Evolutionary conservation across 2,888 invertebrate genomes (phyloP).

Genomic region (Tetragonula carbonaria): DNA sequence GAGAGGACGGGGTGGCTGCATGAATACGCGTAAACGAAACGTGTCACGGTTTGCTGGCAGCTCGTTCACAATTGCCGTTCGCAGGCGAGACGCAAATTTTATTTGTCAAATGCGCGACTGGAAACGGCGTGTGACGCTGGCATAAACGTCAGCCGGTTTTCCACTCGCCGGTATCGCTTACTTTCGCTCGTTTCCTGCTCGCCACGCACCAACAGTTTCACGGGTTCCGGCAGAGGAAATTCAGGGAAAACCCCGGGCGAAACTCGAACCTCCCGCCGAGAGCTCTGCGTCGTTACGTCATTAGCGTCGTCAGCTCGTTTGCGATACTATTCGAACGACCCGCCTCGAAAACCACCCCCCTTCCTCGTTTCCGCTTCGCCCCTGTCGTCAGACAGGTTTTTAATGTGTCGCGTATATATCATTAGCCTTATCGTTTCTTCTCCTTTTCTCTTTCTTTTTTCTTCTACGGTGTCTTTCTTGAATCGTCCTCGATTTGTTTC

Average conservation of each 20-base stretch:
- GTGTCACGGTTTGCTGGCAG: slow-evolving; percentile 3
- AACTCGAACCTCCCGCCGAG: background rate
- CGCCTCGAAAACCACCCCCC: background rate
- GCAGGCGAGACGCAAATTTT: slow-evolving; percentile 49
- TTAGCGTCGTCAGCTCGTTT: slow-evolving; percentile 63
- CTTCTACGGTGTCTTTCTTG: background rate
- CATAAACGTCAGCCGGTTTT: slow-evolving; percentile 52
- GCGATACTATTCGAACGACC: slow-evolving; percentile 44
- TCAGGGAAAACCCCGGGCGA: slow-evolving; percentile 28
- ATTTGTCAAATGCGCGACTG: slow-evolving; percentile 47
- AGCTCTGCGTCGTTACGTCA: slow-evolving; percentile 41
- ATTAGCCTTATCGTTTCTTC: background rate
- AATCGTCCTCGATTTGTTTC: slow-evolving; percentile 10
- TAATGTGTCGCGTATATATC: slow-evolving; percentile 9
- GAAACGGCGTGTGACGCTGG: slow-evolving; percentile 36
- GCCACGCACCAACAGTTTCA: slow-evolving; percentile 26
- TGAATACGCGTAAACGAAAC: slow-evolving; percentile 40
- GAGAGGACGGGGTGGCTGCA: too few species aligned
- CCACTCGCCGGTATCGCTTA: slow-evolving; percentile 40
- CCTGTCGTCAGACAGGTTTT: slow-evolving; percentile 35
- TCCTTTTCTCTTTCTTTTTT: too few species aligned
- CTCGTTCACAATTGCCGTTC: slow-evolving; percentile 48
- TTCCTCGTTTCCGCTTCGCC: background rate
- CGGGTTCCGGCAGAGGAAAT: slow-evolving; percentile 22
- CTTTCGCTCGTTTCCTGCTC: slow-evolving; percentile 30